Base-by-base conservation (phyloP, 1,140 invertebrate genomes). In the Drosophila tsacasi region DNA sequence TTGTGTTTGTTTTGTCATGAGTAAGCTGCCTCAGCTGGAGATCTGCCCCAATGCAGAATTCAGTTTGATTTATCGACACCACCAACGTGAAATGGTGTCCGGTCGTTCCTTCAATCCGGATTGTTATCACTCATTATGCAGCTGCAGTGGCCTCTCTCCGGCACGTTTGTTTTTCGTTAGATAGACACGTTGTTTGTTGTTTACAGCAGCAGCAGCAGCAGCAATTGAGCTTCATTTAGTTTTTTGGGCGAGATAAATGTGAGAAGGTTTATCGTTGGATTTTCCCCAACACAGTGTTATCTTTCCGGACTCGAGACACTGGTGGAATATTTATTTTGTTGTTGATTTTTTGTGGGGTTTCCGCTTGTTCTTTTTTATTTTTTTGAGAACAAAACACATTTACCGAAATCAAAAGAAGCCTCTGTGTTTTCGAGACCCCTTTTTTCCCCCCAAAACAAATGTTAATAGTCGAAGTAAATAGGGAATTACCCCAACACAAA, bases 41-140 rank as follows among this genome's bases (percentile, higher is more conserved):
- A 67, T 66, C 9, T 61, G 27, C 9, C 12, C 32, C 23, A 63
- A 27, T 57, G 39, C 23, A 37, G 64, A 68, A 25, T n/a, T 47
- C 12, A 40, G 37, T 42, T 62, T 78, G 66, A 79, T 79, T 79
- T 79, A 79, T 79, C 61, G 54, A 47, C 59, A 47, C 21, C 54
- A 46, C n/a, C 54, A 63, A 57, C 19, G 64, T 77, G 64, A 44
- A 59, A 23, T 19, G 25, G 12, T 27, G 17, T 42, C 30, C 39
- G 39, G 46, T 50, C 9, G n/a, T 62, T 19, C 30, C 35, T 30
- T 32, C 15, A 23, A 35, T 61, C 21, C 50, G 39, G 37, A 37
- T 58, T 9, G 40, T 40, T 42, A 39, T 74, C 47, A 39, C 57
- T 44, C 55, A 77, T 68, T 69, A 57, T 59, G 64, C 74, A 69